These are phyloP conservation scores for Tenthredo distinguenda DNA, from an alignment of 2,888 invertebrate genomes.

Conservation along the genomic window DNA sequence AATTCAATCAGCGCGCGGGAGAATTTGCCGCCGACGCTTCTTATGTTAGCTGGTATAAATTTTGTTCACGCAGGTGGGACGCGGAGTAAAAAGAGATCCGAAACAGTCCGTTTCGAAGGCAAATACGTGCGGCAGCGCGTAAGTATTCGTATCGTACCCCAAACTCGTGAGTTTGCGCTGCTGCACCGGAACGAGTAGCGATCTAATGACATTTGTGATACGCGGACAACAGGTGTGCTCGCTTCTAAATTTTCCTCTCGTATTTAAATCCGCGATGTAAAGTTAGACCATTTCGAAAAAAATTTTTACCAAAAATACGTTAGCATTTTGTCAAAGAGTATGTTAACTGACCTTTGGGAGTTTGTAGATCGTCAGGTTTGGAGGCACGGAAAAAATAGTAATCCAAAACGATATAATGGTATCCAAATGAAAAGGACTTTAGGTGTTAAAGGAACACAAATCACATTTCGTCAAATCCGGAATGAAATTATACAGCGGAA, in stretches of 20 bases:
- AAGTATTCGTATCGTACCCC: not conserved
- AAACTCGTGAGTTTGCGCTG: not conserved
- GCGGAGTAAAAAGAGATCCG: not conserved
- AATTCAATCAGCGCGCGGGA: slow-evolving; percentile 29
- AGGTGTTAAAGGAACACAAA: not conserved
- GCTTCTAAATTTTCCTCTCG: not conserved
- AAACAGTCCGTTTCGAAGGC: not conserved
- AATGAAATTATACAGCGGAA: not conserved
- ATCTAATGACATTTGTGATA: slow-evolving; percentile 28
- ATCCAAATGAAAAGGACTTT: not conserved
- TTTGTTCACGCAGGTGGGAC: not conserved
- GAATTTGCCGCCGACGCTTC: not conserved
- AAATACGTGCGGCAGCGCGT: not conserved
- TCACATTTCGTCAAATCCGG: not conserved
- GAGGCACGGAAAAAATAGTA: not conserved
- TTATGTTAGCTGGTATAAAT: not conserved
- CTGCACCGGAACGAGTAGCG: not conserved
- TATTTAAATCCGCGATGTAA: no score
- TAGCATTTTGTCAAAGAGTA: not conserved
- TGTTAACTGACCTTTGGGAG: not conserved
- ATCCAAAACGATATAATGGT: slow-evolving; percentile 21
- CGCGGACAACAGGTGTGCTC: slow-evolving; percentile 44
- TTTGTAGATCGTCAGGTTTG: slow-evolving; percentile 1
- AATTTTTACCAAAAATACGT: no score
- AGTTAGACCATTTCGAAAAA: no score